Base-by-base conservation (phyloP, 2,797 vertebrate species). In the Pantherophis vulpinus region DNA sequence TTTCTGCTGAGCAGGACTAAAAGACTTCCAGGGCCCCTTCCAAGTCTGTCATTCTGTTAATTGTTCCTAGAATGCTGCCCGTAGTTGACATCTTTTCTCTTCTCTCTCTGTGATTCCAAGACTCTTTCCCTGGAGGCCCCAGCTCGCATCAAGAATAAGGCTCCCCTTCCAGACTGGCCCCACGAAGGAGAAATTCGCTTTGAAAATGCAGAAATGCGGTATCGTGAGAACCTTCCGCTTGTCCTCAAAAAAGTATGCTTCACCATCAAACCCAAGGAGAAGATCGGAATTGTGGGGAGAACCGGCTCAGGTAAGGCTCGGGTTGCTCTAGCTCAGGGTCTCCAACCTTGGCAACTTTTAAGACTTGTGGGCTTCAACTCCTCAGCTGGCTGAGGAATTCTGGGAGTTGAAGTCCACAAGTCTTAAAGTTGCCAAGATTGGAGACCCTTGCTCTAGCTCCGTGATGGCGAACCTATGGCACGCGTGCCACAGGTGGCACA, bases 201-300 rank as follows among this genome's bases (percentile, higher is more conserved):
- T 96, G 98, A 98, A 95, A 98, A 98, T 1, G 98, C 98, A 47
- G 98, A 99, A 97, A 98, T 99, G 99, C 97, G 98, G 70, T 99
- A 99, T 96, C 97, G 98, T 93, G 98, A 99, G 94, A 98, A 99
- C 92, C 98, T 99, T 56, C 99, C 99, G 3, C 97, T 99, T 93
- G 98, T 99, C 42, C 97, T 99, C 51, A 99, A 99, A 98, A 98
- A 98, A 96, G 98, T 99, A 54, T 98, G 98, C 95, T 99, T 98
- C 97, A 98, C 97, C 91, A 98, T 99, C 96, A 98, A 98, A 93
- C 98, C 99, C 0, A 99, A 98, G 95, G 99, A 99, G 93, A 99
- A 99, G 97, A 97, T 99, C 9, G 99, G 99, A 94, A 99, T 99
- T 1, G 98, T 99, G 87, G 99, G 99, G 29, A 98, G 99, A 88